Percentiles rank a stretch among this genome's conserved stretches.
phyloP scores from a whole-genome alignment of 1,140 invertebrate genomes.

The Meloidogyne exigua region DNA sequence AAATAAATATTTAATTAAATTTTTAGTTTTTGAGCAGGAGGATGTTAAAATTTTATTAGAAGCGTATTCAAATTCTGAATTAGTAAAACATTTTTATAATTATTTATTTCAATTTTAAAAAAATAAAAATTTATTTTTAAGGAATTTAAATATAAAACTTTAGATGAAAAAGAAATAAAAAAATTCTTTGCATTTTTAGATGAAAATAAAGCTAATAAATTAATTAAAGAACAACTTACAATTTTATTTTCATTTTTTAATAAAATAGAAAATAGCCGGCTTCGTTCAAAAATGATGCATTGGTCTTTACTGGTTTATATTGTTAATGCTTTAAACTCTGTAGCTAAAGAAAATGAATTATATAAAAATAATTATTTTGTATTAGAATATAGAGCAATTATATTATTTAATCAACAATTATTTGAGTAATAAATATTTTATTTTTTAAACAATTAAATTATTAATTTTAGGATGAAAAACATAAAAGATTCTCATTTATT shows the following conservation, averaged over 20 bases:
- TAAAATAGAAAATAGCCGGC: background rate
- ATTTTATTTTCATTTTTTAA: background rate
- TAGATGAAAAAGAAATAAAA: background rate
- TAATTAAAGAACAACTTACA: background rate
- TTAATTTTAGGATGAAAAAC: background rate
- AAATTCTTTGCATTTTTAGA: background rate
- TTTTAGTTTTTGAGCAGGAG: background rate
- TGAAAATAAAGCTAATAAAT: background rate
- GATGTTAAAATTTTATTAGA: background rate
- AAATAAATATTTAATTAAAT: too few relatives aligned
- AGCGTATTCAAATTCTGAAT: background rate
- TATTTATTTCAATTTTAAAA: background rate
- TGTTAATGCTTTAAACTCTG: background rate
- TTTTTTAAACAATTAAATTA: background rate
- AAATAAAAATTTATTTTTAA: too few relatives aligned
- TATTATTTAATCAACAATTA: constrained; percentile 1
- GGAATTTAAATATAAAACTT: background rate
- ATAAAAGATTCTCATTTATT: background rate
- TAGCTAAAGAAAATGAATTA: background rate
- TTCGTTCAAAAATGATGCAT: background rate
- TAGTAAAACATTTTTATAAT: background rate
- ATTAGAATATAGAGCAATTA: background rate
- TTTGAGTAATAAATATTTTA: background rate
- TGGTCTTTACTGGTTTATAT: background rate
- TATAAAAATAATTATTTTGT: background rate